These are phyloP conservation scores for Oncorhynchus nerka DNA, from an alignment of 2,113 vertebrate species.

Conservation along the genomic window DNA sequence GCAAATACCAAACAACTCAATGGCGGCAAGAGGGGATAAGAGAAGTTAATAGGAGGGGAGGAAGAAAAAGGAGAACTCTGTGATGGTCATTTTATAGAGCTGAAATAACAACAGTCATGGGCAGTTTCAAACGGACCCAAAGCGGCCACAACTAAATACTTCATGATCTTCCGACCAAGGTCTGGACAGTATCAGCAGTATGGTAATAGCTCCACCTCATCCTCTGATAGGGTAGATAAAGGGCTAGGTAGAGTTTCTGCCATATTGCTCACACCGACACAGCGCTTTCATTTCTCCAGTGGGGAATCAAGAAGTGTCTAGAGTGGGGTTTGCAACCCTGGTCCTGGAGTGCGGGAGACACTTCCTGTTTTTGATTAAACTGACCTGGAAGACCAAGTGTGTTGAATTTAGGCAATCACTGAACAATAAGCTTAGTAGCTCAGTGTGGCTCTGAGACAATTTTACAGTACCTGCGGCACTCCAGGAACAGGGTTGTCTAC, in stretches of 20 bases:
- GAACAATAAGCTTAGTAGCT: no score
- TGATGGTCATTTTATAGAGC: background rate
- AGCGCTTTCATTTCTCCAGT: background rate
- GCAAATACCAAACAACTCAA: background rate
- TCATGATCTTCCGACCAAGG: background rate
- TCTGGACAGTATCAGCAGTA: background rate
- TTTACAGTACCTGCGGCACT: no score
- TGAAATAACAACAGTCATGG: background rate
- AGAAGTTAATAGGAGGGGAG: slow-evolving; percentile 42
- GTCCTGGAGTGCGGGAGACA: no score
- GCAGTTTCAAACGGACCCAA: background rate
- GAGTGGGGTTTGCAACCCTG: background rate
- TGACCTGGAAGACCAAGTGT: no score
- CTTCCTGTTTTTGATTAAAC: no score
- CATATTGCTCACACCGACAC: background rate
- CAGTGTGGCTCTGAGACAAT: no score
- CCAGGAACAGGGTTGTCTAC: no score
- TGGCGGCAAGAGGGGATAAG: background rate
- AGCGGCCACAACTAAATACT: background rate
- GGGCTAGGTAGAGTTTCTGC: background rate
- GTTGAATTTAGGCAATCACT: no score
- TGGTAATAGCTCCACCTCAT: background rate
- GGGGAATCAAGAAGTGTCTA: background rate
- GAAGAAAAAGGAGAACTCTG: slow-evolving; percentile 9
- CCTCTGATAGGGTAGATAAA: background rate